Conservation (phyloP, 2,888 invertebrate species). For the Strigamia maritima region DNA sequence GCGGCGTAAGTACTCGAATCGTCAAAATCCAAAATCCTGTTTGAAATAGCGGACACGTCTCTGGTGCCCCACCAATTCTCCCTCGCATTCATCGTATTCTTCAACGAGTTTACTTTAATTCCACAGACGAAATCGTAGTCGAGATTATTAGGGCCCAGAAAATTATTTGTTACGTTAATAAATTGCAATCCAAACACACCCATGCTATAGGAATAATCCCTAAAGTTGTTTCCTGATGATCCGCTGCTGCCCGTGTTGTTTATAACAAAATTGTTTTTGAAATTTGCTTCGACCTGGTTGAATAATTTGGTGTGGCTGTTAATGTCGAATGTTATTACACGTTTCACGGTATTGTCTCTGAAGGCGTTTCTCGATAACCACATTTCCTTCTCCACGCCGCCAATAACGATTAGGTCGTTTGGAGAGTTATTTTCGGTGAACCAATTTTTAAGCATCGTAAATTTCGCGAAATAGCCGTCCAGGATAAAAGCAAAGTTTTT, state of each 20-base stretch:
- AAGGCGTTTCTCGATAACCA: conserved; percentile 76
- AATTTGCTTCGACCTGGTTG: conserved; percentile 75
- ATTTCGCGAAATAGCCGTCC: conserved; percentile 86
- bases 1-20: conserved; percentile 98
- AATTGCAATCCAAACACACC: conserved; percentile 93
- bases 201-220: conserved; percentile 74
- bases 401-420: conserved; percentile 71
- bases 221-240: conserved; percentile 48
- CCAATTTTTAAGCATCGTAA: conserved; percentile 79
- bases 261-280: conserved; percentile 73
- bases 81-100: conserved; percentile 78
- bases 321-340: conserved; percentile 80
- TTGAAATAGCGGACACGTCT: conserved; percentile 68
- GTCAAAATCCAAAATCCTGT: conserved; percentile 93
- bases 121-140: conserved; percentile 92
- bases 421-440: conserved; percentile 83
- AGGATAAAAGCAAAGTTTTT: conserved; percentile 76
- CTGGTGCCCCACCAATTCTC: conserved; percentile 97
- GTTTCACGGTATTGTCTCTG: conserved; percentile 72
- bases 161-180: conserved; percentile 81
- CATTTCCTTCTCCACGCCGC: conserved; percentile 96
- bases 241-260: conserved; percentile 57
- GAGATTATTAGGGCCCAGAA: conserved; percentile 71
- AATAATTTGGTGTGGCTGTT: conserved; percentile 87
- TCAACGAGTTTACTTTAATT: conserved; percentile 73